phyloP scores from a whole-genome alignment of 2,888 invertebrate genomes.

The Idaea straminata region DNA sequence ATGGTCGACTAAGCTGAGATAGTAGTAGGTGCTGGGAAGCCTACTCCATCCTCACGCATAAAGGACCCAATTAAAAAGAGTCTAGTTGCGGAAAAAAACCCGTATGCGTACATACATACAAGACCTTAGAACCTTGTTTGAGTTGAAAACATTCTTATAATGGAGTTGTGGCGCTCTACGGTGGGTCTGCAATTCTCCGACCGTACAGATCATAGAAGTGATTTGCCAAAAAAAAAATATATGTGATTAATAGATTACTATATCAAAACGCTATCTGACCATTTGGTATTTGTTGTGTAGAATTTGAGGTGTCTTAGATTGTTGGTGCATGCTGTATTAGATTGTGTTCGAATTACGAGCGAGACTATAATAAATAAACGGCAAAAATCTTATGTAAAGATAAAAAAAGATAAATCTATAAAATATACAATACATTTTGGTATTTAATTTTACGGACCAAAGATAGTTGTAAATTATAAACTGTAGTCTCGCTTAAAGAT shows the following conservation, averaged over 20 bases:
- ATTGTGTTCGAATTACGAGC: constrained; percentile 42
- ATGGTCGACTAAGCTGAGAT: too few species aligned
- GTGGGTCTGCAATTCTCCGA: background rate
- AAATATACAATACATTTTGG: constrained; percentile 16
- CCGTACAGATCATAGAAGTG: constrained; percentile 57
- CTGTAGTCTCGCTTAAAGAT: constrained; percentile 49
- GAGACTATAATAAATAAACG: constrained; percentile 37
- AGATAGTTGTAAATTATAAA: constrained; percentile 42
- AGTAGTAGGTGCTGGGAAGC: too few species aligned
- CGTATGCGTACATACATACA: too few species aligned
- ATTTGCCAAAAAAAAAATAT: constrained; percentile 76
- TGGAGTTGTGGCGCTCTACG: too few species aligned
- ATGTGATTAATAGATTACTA: constrained; percentile 64
- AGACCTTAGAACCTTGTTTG: too few species aligned
- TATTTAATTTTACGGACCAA: constrained; percentile 52
- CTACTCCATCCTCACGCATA: too few species aligned
- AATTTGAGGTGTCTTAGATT: constrained; percentile 72
- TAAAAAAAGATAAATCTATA: constrained; percentile 14
- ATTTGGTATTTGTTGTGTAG: constrained; percentile 55
- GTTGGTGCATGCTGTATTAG: constrained; percentile 68
- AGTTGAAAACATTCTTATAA: too few species aligned
- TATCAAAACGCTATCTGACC: constrained; percentile 60
- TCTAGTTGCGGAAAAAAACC: too few species aligned
- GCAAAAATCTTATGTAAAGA: constrained; percentile 21
- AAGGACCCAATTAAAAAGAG: too few species aligned